phyloP scores from a whole-genome alignment of 2,113 vertebrate species.

The Bettongia penicillata region DNA sequence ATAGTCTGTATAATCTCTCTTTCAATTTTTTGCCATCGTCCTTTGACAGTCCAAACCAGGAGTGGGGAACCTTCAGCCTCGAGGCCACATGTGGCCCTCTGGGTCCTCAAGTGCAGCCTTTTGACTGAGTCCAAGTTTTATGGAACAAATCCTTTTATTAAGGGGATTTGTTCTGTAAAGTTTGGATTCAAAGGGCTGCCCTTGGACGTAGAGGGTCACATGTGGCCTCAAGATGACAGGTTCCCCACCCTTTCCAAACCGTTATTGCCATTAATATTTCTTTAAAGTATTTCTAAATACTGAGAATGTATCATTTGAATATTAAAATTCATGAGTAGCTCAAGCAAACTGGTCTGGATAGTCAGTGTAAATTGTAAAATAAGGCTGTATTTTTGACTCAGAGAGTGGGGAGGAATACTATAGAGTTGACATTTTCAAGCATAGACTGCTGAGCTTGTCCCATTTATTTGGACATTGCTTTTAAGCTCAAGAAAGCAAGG shows the following conservation, averaged over 20 bases:
- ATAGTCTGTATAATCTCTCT: not conserved
- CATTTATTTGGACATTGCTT: not conserved
- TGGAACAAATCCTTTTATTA: too few species aligned
- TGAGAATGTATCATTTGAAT: not conserved
- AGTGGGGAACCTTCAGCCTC: too few species aligned
- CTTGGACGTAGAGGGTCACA: too few species aligned
- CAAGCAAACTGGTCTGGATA: not conserved
- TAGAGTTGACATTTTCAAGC: not conserved
- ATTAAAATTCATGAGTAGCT: not conserved
- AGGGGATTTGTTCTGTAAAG: too few species aligned
- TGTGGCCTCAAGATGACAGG: too few species aligned
- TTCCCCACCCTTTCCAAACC: not conserved
- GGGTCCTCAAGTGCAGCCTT: too few species aligned
- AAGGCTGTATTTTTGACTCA: not conserved
- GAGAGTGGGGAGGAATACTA: not conserved
- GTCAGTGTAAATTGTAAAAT: not conserved
- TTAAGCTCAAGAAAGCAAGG: not conserved
- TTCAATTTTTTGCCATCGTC: not conserved
- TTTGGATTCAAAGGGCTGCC: too few species aligned
- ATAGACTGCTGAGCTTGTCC: not conserved
- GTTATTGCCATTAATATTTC: not conserved
- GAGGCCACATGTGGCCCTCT: too few species aligned
- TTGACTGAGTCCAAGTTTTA: too few species aligned
- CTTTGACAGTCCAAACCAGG: not conserved
- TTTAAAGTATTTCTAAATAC: not conserved